Evolutionary conservation across 2,113 vertebrate species (phyloP), one percentile per base, ranked within the genome.

Genomic region (Chloropsis hardwickii): DNA sequence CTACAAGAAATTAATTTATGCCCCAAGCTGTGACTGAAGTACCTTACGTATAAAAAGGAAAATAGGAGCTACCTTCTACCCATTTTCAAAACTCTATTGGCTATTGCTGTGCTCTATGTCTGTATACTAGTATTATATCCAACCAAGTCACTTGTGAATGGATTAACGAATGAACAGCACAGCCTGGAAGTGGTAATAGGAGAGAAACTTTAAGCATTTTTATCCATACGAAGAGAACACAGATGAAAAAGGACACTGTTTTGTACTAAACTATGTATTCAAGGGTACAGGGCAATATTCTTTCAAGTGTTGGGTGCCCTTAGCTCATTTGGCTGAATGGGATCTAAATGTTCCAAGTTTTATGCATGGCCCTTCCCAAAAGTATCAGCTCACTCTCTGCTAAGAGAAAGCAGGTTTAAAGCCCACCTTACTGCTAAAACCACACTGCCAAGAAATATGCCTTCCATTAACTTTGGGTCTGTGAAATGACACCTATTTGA

Each of bases 401-500:
- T n/a, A 64, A 18, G 28, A 64, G 25, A 86, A 81, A 14, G 13
- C 10, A 71, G 89, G 5, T 64, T 92, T 58, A 45, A 65, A 89
- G n/a, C 60, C 51, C 45, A 85, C 40, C 81, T 82, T 82, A 84
- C 29, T 87, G 48, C 57, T 85, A 72, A 88, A 84, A 29, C 11
- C 33, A 54, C 21, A 14, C 42, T 87, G 78, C 91, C 91, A 97
- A 92, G 86, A 97, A 91, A 91, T 58, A 90, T 23, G 94, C 92
- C 90, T 97, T 91, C 62, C 83, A 95, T 94, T 94, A 91, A 79
- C 50, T 78, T 31, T 40, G 39, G 40, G 65, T 53, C 85, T 96
- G 73, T 91, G 86, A 97, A 97, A 87, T 74, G 76, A 96, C 80
- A 91, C 91, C 85, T 86, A 82, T 80, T 97, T 92, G 91, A 96